phyloP scores from a whole-genome alignment of 2,888 invertebrate genomes.

The Heliconius sara region DNA sequence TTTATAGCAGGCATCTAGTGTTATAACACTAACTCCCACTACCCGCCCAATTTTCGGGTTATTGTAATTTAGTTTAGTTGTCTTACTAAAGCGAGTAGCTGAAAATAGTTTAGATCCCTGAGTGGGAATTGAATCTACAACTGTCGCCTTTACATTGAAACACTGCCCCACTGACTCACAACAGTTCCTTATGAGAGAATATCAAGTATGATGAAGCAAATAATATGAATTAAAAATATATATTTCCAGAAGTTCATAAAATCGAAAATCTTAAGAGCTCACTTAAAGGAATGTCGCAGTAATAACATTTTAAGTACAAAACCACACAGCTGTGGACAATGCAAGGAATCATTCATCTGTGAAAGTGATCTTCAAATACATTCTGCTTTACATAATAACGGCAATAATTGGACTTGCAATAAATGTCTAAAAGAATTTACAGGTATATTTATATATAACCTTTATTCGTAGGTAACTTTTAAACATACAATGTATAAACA shows the following conservation, averaged over 20 bases:
- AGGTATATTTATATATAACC: slow-evolving; percentile 57
- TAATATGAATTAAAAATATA: not conserved
- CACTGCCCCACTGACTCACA: not conserved
- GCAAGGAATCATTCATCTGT: slow-evolving; percentile 74
- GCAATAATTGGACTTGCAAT: slow-evolving; percentile 69
- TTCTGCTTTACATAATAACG: slow-evolving; percentile 69
- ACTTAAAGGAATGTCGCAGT: slow-evolving; percentile 57
- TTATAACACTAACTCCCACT: too few species aligned
- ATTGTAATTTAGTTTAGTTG: too few species aligned
- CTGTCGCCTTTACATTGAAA: too few species aligned
- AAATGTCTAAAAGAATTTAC: slow-evolving; percentile 79
- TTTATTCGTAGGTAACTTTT: not conserved
- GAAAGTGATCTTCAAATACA: slow-evolving; percentile 80
- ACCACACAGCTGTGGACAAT: slow-evolving; percentile 66
- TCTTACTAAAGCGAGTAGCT: too few species aligned
- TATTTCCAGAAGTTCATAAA: slow-evolving; percentile 65
- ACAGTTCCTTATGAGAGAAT: not conserved
- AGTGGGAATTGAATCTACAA: too few species aligned
- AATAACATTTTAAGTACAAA: slow-evolving; percentile 37
- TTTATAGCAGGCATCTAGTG: too few species aligned
- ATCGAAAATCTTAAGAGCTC: slow-evolving; percentile 55
- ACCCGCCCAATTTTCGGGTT: too few species aligned
- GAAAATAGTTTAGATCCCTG: too few species aligned
- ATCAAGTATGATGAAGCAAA: not conserved
- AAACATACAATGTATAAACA: not conserved